A percentile compares a stretch with the other conserved stretches of the same genome.
Conservation (phyloP, 1,140 invertebrate genomes). For the Cylas formicarius region DNA sequence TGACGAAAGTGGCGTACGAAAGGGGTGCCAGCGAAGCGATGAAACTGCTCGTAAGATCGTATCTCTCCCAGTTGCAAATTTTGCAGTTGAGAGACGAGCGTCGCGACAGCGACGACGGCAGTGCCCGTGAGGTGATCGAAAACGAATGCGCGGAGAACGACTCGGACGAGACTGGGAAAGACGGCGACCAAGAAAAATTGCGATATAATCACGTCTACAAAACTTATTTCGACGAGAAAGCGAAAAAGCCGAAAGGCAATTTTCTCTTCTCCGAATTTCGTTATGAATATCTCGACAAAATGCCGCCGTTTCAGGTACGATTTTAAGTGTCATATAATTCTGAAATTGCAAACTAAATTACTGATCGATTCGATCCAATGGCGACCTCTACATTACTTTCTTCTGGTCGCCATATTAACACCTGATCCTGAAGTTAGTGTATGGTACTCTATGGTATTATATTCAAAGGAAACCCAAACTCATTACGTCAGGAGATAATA, state of each 20-base stretch:
- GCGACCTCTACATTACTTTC: too few relatives aligned
- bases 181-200: conserved; percentile 29
- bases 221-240: conserved; percentile 31
- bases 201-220: conserved; percentile 27
- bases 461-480: too few relatives aligned
- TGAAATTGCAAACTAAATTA: too few relatives aligned
- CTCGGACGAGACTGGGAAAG: conserved; percentile 28
- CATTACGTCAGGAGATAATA: too few relatives aligned
- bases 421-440: too few relatives aligned
- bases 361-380: too few relatives aligned
- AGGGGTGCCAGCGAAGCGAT: conserved; percentile 47
- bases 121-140: background rate
- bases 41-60: conserved; percentile 50
- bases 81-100: conserved; percentile 29
- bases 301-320: conserved; percentile 46
- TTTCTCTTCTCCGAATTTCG: conserved; percentile 45
- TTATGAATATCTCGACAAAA: conserved; percentile 46
- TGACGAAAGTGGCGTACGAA: conserved; percentile 40
- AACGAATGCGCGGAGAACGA: background rate
- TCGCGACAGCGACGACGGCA: conserved; percentile 10
- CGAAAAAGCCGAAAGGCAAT: conserved; percentile 31
- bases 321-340: too few relatives aligned
- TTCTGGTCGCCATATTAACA: too few relatives aligned
- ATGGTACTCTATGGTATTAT: too few relatives aligned
- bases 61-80: conserved; percentile 47